These are phyloP conservation scores for Arbacia lixula DNA, from an alignment of 53 echinoderm and acorn worm genomes.

Conservation along the genomic window DNA sequence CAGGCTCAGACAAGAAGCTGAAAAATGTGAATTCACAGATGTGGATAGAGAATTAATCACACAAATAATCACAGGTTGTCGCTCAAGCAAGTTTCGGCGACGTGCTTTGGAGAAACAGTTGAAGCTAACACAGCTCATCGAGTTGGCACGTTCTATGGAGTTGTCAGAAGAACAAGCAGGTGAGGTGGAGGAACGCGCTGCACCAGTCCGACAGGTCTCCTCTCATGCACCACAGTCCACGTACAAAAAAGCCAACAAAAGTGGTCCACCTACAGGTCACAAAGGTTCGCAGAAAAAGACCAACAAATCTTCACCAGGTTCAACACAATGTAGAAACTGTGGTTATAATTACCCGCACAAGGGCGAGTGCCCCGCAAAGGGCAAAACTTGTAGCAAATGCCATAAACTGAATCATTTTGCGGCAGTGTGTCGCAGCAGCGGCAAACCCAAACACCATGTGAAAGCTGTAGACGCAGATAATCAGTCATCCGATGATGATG, in stretches of 20 bases:
- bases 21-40: constrained; percentile 61
- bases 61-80: constrained; percentile 69
- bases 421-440: constrained; percentile 22
- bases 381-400: constrained; percentile 40
- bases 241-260: neutral
- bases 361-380: constrained; percentile 50
- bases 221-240: neutral
- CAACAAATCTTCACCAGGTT: neutral
- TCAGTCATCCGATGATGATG: constrained; percentile 19
- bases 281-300: neutral
- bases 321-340: constrained; percentile 36
- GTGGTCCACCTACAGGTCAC: neutral
- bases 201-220: neutral
- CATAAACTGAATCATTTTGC: constrained; percentile 41
- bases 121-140: constrained; percentile 20
- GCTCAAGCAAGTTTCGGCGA: constrained; percentile 19
- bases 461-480: neutral
- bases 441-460: neutral
- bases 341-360: constrained; percentile 43
- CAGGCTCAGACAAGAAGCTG: constrained; percentile 42
- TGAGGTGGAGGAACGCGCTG: constrained; percentile 2
- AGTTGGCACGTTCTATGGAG: constrained; percentile 22
- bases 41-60: constrained; percentile 59
- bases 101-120: constrained; percentile 17
- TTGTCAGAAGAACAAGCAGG: constrained; percentile 31